phyloP scores from a whole-genome alignment of 2,797 vertebrate species.

The Rachycentron canadum region DNA sequence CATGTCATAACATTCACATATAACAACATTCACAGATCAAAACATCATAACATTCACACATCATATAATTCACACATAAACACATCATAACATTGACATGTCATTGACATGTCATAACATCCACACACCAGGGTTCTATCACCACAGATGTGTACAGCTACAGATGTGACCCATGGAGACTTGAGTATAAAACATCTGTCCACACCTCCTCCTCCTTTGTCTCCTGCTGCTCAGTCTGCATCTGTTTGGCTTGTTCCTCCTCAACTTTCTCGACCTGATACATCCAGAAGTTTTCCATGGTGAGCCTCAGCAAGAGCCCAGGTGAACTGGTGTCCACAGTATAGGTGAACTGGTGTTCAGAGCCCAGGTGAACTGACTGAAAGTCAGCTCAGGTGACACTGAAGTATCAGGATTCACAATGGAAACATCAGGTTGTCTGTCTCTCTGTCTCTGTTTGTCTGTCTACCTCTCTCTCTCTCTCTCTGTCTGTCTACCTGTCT shows the following conservation, averaged over 20 bases:
- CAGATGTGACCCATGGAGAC: not conserved
- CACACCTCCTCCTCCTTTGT: conserved; percentile 75
- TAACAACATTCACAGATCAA: too few relatives aligned
- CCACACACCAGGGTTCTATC: not conserved
- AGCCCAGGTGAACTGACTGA: not conserved
- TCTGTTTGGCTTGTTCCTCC: conserved; percentile 62
- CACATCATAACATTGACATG: too few relatives aligned
- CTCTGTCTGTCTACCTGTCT: accelerated
- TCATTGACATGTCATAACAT: not conserved
- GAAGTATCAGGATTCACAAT: conserved; percentile 50
- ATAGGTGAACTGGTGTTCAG: not conserved
- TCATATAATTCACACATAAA: too few relatives aligned
- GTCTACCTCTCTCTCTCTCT: not conserved
- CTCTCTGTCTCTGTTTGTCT: not conserved
- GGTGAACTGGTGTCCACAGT: not conserved
- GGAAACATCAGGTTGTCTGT: not conserved
- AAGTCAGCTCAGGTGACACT: conserved; percentile 58
- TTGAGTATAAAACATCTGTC: not conserved
- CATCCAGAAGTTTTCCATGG: conserved; percentile 82
- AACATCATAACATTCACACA: too few relatives aligned
- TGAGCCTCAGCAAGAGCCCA: conserved; percentile 1
- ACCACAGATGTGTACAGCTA: not conserved
- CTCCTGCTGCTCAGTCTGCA: conserved; percentile 9
- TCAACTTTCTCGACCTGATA: conserved; percentile 76
- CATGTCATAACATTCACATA: too few relatives aligned